A percentile compares a stretch with the other conserved stretches of the same genome.
Conservation (phyloP, 2,888 invertebrate species). For the Trachelus troglodyta region DNA sequence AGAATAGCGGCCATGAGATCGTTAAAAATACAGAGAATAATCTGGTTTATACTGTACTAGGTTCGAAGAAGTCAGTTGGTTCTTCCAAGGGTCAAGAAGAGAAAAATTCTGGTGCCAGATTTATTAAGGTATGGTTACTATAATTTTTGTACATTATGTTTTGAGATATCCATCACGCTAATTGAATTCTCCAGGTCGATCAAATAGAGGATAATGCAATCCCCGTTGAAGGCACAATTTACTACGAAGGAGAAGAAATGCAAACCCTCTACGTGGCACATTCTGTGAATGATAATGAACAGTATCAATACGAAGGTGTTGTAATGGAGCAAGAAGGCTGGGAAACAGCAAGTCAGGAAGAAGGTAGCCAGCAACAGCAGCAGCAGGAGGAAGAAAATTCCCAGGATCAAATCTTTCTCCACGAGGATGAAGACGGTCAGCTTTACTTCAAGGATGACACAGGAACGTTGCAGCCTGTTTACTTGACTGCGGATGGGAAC, state of each 20-base stretch:
- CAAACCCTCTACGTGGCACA: slow-evolving; percentile 58
- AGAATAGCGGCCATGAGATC: slow-evolving; percentile 48
- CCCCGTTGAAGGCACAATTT: slow-evolving; percentile 59
- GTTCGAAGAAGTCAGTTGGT: slow-evolving; percentile 52
- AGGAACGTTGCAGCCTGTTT: slow-evolving; percentile 59
- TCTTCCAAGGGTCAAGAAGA: slow-evolving; percentile 35
- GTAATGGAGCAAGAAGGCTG: slow-evolving; percentile 50
- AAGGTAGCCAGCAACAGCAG: slow-evolving; percentile 30
- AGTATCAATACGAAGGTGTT: slow-evolving; percentile 49
- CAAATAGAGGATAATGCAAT: slow-evolving; percentile 53
- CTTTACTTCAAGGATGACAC: slow-evolving; percentile 62
- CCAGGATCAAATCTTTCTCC: slow-evolving; percentile 61
- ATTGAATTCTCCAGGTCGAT: slow-evolving; percentile 15
- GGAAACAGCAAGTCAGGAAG: slow-evolving; percentile 48
- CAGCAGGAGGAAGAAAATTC: slow-evolving; percentile 27
- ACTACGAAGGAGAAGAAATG: slow-evolving; percentile 61
- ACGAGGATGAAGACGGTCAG: slow-evolving; percentile 63
- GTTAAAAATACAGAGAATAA: slow-evolving; percentile 60
- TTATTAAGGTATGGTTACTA: slow-evolving; percentile 43
- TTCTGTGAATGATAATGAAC: slow-evolving; percentile 45
- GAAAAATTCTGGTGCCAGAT: slow-evolving; percentile 37
- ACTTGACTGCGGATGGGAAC: slow-evolving; percentile 62
- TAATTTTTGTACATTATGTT: neutral
- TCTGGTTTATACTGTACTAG: slow-evolving; percentile 61
- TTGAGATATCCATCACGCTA: neutral